These are phyloP conservation scores for Falcunculus frontatus DNA, from an alignment of 2,113 vertebrate genomes.

Conservation along the genomic window DNA sequence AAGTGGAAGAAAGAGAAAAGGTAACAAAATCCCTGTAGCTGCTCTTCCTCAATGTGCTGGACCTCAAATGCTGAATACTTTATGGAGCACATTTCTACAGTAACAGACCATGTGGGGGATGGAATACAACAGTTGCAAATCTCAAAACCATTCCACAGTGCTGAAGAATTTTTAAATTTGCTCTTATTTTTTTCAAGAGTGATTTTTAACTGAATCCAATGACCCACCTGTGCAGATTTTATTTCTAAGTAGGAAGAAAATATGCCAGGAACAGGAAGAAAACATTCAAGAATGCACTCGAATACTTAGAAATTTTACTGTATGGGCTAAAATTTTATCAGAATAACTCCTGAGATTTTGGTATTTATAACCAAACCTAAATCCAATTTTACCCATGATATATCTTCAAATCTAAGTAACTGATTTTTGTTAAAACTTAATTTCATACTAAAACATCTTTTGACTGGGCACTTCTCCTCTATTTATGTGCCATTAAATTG, in stretches of 20 bases:
- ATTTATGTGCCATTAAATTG: not conserved
- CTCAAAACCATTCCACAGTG: not conserved
- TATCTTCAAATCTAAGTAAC: not conserved
- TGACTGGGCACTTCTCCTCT: not conserved
- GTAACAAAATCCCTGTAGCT: not conserved
- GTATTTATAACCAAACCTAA: not conserved
- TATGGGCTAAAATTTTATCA: not conserved
- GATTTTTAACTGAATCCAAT: not conserved
- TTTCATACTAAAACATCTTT: not conserved
- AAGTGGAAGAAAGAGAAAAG: not conserved
- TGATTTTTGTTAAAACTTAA: not conserved
- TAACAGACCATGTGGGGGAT: not conserved
- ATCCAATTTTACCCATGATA: not conserved
- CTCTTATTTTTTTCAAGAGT: not conserved
- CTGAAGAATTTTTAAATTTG: not conserved
- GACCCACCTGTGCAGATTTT: not conserved
- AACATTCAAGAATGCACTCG: not conserved
- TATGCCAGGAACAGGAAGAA: not conserved
- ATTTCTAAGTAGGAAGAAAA: not conserved
- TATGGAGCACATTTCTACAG: not conserved
- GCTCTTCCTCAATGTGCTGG: not conserved
- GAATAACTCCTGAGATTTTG: not conserved
- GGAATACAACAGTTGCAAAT: not conserved
- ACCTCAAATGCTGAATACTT: not conserved
- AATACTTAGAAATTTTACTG: not conserved